Evolutionary conservation across 2,888 invertebrate genomes (phyloP).

Genomic region (Vannuccia rotundouncinata): DNA sequence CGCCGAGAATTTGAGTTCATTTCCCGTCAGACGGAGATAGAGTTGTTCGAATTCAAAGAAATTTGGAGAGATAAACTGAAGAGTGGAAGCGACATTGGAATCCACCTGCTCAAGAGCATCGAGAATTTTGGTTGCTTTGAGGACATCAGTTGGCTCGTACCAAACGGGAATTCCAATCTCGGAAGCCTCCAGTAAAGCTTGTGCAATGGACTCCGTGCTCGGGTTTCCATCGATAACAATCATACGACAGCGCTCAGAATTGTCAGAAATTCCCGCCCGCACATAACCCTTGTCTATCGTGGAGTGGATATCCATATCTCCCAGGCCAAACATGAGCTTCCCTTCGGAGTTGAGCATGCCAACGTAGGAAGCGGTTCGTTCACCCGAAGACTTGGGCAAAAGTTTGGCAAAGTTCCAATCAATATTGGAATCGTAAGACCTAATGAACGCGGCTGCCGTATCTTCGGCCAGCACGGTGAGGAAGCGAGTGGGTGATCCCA

Average conservation of each 20-base stretch:
- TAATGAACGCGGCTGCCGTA: conserved; percentile 49
- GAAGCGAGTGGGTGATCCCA: conserved; percentile 63
- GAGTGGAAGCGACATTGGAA: background rate
- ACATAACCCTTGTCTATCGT: conserved; percentile 63
- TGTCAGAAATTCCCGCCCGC: conserved; percentile 4
- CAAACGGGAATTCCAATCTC: conserved; percentile 60
- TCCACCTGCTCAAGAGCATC: background rate
- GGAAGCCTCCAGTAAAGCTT: background rate
- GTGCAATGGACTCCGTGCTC: conserved; percentile 14
- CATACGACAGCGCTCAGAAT: background rate
- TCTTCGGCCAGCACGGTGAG: conserved; percentile 74
- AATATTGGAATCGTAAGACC: background rate
- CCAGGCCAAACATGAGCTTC: conserved; percentile 72
- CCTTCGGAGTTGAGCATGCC: conserved; percentile 68
- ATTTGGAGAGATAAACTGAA: conserved; percentile 28
- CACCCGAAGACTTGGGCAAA: background rate
- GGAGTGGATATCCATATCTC: conserved; percentile 74
- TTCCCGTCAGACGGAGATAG: background rate
- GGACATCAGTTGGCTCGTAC: conserved; percentile 79
- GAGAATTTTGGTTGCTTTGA: conserved; percentile 65
- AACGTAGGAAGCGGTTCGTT: conserved; percentile 68
- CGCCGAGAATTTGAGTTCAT: background rate
- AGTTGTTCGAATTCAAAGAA: conserved; percentile 25
- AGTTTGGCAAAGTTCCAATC: background rate
- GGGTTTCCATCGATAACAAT: conserved; percentile 39